Evolutionary conservation across 1,140 invertebrate species (phyloP).

Genomic region (Pectinophora gossypiella): DNA sequence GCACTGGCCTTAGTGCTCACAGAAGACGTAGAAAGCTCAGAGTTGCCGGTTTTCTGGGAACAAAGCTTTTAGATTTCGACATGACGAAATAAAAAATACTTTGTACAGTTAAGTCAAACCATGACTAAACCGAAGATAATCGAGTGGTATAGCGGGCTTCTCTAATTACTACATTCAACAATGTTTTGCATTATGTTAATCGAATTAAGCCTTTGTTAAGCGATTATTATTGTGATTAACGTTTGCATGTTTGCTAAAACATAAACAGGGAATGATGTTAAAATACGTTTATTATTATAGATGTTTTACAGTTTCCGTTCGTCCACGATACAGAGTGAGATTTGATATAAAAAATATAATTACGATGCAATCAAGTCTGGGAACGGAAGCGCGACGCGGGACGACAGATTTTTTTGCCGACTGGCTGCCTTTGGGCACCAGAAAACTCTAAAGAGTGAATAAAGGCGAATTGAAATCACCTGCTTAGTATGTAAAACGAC

Average conservation of each 20-base stretch:
- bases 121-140: neutral
- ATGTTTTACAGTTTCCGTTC: neutral
- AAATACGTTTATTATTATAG: neutral
- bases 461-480: slow-evolving; percentile 61
- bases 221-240: neutral
- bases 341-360: slow-evolving; percentile 2
- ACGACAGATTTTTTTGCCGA: neutral
- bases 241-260: neutral
- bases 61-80: neutral
- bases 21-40: neutral
- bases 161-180: neutral
- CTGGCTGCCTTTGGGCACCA: neutral
- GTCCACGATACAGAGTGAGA: neutral
- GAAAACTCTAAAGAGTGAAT: slow-evolving; percentile 2
- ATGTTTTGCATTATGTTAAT: neutral
- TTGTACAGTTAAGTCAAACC: neutral
- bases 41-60: neutral
- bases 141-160: neutral
- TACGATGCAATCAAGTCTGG: slow-evolving; percentile 7
- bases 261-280: neutral
- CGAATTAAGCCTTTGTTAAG: too few relatives aligned
- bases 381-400: slow-evolving; percentile 7
- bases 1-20: neutral
- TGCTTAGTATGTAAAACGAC: slow-evolving; percentile 61
- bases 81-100: neutral